A percentile compares a stretch with the other conserved stretches of the same genome.
These are phyloP conservation scores for Trachelus iudaicus DNA, from an alignment of 2,888 invertebrate species.

Conservation along the genomic window DNA sequence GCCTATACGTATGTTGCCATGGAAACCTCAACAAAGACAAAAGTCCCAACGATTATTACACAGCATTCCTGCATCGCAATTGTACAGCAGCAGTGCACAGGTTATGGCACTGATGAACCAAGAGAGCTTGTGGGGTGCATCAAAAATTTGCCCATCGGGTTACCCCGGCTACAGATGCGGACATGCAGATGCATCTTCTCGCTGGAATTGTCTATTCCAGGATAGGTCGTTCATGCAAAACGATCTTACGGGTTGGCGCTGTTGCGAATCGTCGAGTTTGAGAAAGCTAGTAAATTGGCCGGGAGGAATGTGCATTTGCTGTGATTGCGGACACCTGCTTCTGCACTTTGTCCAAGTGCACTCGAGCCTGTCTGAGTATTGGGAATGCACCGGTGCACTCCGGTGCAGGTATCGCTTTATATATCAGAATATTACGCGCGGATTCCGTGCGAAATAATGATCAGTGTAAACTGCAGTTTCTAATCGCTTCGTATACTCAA, in stretches of 20 bases:
- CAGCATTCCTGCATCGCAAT: background rate
- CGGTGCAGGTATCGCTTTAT: slow-evolving; percentile 27
- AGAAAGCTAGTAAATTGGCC: slow-evolving; percentile 60
- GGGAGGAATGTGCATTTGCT: slow-evolving; percentile 55
- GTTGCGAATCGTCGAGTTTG: slow-evolving; percentile 40
- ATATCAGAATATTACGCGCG: background rate
- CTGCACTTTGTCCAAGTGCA: slow-evolving; percentile 23
- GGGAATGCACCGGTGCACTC: slow-evolving; percentile 20
- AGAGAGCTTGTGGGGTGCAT: background rate
- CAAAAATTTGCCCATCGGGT: background rate
- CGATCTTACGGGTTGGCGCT: background rate
- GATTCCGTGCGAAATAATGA: background rate
- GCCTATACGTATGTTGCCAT: background rate
- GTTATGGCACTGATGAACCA: background rate
- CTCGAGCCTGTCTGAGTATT: background rate
- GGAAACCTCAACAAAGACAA: background rate
- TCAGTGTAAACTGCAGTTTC: background rate
- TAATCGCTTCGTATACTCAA: background rate
- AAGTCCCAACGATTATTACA: background rate
- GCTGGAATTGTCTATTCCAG: background rate
- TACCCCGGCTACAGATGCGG: background rate
- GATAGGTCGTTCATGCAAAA: background rate
- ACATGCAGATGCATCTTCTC: background rate
- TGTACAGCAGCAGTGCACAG: background rate
- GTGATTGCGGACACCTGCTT: slow-evolving; percentile 57